Evolutionary conservation across 2,888 invertebrate genomes (phyloP).

Genomic region (Apeira syringaria): DNA sequence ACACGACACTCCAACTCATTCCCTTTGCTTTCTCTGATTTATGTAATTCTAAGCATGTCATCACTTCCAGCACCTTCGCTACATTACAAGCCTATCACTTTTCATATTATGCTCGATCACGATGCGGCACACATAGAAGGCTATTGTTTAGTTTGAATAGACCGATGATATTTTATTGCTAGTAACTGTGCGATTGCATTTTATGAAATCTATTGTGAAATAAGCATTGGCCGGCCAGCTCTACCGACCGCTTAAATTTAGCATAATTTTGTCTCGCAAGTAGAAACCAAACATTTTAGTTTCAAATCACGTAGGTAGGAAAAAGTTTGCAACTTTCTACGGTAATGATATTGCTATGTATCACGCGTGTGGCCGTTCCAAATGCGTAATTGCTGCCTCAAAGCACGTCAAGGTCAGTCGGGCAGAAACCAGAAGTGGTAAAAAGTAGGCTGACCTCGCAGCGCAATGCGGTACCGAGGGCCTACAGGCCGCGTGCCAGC

Average conservation of each 20-base stretch:
- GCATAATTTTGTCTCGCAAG: conserved; percentile 34
- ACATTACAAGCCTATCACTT: conserved; percentile 8
- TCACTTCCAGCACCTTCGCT: conserved; percentile 16
- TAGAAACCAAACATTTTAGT: conserved; percentile 48
- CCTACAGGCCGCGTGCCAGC: conserved; percentile 18
- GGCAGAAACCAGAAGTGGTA: conserved; percentile 68
- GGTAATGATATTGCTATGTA: conserved; percentile 50
- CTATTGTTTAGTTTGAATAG: conserved; percentile 33
- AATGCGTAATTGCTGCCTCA: conserved; percentile 69
- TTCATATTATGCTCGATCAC: conserved; percentile 39
- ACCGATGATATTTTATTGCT: conserved; percentile 32
- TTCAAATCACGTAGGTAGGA: conserved; percentile 66
- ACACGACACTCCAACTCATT: conserved; percentile 41
- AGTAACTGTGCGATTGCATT: conserved; percentile 37
- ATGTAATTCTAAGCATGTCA: conserved; percentile 44
- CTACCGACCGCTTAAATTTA: conserved; percentile 35
- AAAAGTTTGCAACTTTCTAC: conserved; percentile 74
- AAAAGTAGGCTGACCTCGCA: conserved; percentile 66
- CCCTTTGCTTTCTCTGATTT: conserved; percentile 67
- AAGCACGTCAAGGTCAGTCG: conserved; percentile 66
- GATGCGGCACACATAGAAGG: conserved; percentile 29
- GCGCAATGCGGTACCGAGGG: conserved; percentile 51
- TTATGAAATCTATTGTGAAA: conserved; percentile 46
- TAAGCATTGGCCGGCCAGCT: conserved; percentile 30
- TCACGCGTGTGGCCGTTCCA: conserved; percentile 45